A percentile compares a stretch with the other conserved stretches of the same genome.
These are phyloP conservation scores for Cyprinodon brontotheroides DNA, from an alignment of 2,113 vertebrate genomes.

Conservation along the genomic window DNA sequence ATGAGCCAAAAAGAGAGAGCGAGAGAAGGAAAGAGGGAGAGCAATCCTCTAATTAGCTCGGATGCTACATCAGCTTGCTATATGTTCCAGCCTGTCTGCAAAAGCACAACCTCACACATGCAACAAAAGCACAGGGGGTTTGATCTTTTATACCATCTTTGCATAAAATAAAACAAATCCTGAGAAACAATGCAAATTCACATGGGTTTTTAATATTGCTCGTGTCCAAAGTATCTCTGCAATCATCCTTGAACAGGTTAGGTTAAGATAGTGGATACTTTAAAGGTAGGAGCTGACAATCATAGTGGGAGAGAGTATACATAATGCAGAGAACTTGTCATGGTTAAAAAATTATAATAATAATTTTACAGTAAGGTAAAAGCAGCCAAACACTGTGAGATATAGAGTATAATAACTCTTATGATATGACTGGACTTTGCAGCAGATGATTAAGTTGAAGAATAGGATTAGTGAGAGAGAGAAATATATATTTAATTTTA, in stretches of 20 bases:
- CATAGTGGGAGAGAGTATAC: neutral
- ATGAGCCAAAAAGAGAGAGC: conserved; percentile 63
- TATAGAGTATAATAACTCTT: neutral
- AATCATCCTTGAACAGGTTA: neutral
- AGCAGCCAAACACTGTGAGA: neutral
- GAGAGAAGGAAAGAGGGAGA: conserved; percentile 1
- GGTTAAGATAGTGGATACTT: neutral
- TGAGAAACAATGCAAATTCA: neutral
- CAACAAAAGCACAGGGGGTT: neutral
- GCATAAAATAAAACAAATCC: conserved; percentile 7
- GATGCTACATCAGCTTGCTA: conserved; percentile 67
- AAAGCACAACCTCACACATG: neutral
- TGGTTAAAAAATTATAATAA: neutral
- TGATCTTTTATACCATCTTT: conserved; percentile 2
- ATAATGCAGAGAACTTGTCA: neutral
- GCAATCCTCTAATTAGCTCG: conserved; percentile 80
- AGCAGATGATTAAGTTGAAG: neutral
- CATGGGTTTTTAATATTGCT: neutral
- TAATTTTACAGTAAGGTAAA: neutral
- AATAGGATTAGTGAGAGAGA: neutral
- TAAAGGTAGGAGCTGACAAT: neutral
- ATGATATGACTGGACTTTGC: neutral
- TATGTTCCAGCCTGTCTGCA: conserved; percentile 48
- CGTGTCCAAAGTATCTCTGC: neutral
- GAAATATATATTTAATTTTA: neutral